Evolutionary conservation across 1,140 invertebrate genomes (phyloP), one percentile per base, ranked within the genome.

Genomic region (Psilanteris sp.): DNA sequence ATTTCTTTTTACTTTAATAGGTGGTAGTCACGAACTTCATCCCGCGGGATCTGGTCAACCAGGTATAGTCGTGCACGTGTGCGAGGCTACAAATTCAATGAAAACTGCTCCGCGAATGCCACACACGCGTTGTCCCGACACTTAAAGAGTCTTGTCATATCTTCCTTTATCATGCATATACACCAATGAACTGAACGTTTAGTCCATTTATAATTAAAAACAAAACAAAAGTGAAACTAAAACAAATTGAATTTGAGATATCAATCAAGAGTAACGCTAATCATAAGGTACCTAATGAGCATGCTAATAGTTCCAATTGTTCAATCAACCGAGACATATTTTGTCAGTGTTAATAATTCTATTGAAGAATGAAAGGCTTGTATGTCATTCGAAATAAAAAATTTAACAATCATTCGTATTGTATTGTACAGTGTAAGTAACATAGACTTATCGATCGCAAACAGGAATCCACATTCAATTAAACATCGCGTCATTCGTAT

Each of bases 51-150:
- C 93, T 18, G 93, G 93, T 61, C 95, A 97, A 78, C 96, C 96
- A 13, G 95, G 93, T 11, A 98, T 98, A 79, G 92, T 97, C 26
- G 95, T 98, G 34, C 96, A 97, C 74, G 89, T 93, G 18, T 93
- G 92, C 80, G 92, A 92, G 78, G 87, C 64, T n/a, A 37, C 81
- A 14, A 86, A 81, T 70, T 50, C 78, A 8, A 46, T 81, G 3
- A 78, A 83, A 77, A 82, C 46, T 54, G 70, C 61, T 5, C 57
- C 79, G 29, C 85, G 84, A 24, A 87, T 89, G 71, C 83, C 84
- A 48, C 88, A 88, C 11, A 90, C 88, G 34, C 85, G 85, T 55
- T 89, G 87, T 75, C 88, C 88, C 9, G 85, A 89, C 20, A 79
- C 86, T 57, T 87, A 73, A 87, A 8, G n/a, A 81, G 68, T 76